These are phyloP conservation scores for Drosophila gaucha DNA, from an alignment of 2,888 invertebrate genomes.

Conservation along the genomic window DNA sequence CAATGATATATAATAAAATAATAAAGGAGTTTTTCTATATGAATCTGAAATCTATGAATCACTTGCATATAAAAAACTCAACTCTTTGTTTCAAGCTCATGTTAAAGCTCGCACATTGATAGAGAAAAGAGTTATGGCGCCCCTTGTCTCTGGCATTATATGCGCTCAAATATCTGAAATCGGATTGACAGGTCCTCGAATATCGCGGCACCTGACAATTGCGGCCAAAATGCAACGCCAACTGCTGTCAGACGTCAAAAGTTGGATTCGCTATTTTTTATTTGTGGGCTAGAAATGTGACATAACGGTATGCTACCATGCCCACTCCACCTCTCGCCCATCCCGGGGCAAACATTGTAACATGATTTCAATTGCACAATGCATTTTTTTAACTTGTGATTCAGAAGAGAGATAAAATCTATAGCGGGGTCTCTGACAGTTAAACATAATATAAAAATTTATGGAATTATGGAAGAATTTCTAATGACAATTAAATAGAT, in stretches of 20 bases:
- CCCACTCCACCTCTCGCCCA: neutral
- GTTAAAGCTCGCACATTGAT: slow-evolving; percentile 14
- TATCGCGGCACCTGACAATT: slow-evolving; percentile 78
- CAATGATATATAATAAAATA: neutral
- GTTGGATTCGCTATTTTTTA: slow-evolving; percentile 53
- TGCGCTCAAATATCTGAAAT: slow-evolving; percentile 59
- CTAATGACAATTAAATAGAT: too few relatives aligned
- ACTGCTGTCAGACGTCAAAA: slow-evolving; percentile 71
- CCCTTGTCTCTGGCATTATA: slow-evolving; percentile 15
- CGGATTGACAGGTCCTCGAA: slow-evolving; percentile 72
- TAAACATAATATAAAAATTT: neutral
- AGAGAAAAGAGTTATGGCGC: neutral
- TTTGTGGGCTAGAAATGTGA: slow-evolving; percentile 64
- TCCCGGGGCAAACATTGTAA: slow-evolving; percentile 12
- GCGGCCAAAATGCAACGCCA: slow-evolving; percentile 73
- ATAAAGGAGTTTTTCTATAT: too few relatives aligned
- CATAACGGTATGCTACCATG: slow-evolving; percentile 56
- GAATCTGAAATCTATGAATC: too few relatives aligned
- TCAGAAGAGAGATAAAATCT: neutral
- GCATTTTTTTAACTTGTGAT: slow-evolving; percentile 24
- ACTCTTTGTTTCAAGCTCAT: neutral
- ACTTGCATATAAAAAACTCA: neutral
- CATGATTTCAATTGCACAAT: slow-evolving; percentile 46
- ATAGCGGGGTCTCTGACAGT: too few relatives aligned
- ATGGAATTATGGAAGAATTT: too few relatives aligned